Conservation (phyloP, 1,140 invertebrate genomes). For the Drosophila nasuta region DNA sequence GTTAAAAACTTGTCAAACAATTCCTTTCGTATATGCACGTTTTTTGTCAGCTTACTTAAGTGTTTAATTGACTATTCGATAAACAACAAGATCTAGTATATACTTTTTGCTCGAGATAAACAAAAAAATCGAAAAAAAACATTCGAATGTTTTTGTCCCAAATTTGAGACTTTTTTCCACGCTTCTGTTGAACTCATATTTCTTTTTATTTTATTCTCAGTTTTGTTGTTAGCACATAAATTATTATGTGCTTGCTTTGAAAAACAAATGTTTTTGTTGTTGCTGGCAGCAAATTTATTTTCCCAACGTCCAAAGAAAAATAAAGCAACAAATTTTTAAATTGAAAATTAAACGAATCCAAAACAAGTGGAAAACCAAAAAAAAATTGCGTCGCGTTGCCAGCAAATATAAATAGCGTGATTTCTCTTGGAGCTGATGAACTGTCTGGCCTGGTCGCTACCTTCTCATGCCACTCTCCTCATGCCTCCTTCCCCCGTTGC, state of each 20-base stretch:
- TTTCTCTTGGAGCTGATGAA: slow-evolving; percentile 57
- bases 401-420: slow-evolving; percentile 51
- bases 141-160: slow-evolving; percentile 64
- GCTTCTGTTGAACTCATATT: slow-evolving; percentile 23
- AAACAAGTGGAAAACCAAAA: slow-evolving; percentile 59
- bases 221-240: slow-evolving; percentile 53
- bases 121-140: slow-evolving; percentile 9
- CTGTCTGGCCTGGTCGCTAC: slow-evolving; percentile 34
- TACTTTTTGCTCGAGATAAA: not conserved
- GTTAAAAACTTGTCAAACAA: too few species aligned
- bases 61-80: not conserved
- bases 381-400: slow-evolving; percentile 55
- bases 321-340: slow-evolving; percentile 29
- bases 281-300: slow-evolving; percentile 46
- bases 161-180: slow-evolving; percentile 51
- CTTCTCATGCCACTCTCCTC: not conserved
- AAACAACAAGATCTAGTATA: not conserved
- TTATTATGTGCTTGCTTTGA: slow-evolving; percentile 36
- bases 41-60: too few species aligned
- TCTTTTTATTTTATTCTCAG: slow-evolving; percentile 1
- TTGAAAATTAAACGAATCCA: slow-evolving; percentile 40
- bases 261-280: slow-evolving; percentile 55
- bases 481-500: not conserved
- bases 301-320: slow-evolving; percentile 44
- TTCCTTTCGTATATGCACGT: too few species aligned